phyloP scores from a whole-genome alignment of 23 tunicate species.

The Diplosoma virens region DNA sequence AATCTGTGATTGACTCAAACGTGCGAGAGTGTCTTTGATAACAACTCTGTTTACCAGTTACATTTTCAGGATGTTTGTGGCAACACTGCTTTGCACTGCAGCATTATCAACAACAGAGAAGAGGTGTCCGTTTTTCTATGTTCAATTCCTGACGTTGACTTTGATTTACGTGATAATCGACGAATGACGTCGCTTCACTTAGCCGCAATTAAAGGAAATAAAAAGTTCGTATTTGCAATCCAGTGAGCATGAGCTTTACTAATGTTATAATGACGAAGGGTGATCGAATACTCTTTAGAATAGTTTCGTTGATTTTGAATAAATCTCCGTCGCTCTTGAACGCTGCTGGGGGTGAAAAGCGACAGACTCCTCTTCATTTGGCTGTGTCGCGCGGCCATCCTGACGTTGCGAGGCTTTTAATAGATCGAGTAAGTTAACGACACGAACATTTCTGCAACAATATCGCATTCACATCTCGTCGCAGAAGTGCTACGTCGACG shows the following conservation, averaged over 20 bases:
- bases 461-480: no score
- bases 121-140: not conserved
- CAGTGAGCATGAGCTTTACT: not conserved
- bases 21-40: no score
- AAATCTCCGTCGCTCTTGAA: not conserved
- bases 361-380: not conserved
- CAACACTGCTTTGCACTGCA: slow-evolving; percentile 8
- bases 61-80: not conserved
- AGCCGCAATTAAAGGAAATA: not conserved
- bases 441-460: no score
- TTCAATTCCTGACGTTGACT: not conserved
- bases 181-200: not conserved
- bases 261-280: not conserved
- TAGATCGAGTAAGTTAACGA: not conserved
- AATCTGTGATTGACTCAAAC: no score
- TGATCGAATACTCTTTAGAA: not conserved
- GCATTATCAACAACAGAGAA: not conserved
- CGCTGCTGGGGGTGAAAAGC: not conserved
- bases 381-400: not conserved
- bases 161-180: not conserved
- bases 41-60: no score
- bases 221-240: not conserved
- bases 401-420: not conserved
- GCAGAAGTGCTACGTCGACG: not conserved
- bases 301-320: not conserved